phyloP scores from a whole-genome alignment of 2,113 vertebrate genomes.

The Actenoides hombroni region DNA sequence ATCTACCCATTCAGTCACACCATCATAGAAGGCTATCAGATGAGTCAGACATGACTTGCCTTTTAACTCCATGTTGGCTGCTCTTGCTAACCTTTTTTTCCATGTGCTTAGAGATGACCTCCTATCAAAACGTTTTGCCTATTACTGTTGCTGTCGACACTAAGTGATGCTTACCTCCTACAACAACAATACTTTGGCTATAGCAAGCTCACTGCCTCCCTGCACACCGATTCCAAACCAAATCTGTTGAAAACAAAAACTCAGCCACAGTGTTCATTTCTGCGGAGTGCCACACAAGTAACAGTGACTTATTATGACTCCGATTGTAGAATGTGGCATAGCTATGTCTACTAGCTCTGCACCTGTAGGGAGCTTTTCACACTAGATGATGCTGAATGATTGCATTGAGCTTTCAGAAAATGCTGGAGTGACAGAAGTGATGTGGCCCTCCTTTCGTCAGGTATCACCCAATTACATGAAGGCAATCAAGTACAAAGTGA shows the following conservation, averaged over 20 bases:
- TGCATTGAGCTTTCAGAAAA: neutral
- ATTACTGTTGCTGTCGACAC: neutral
- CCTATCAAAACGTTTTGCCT: neutral
- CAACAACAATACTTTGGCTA: neutral
- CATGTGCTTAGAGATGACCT: no score
- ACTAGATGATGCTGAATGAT: neutral
- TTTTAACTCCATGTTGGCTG: no score
- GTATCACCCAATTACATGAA: neutral
- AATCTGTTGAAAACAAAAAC: fast-evolving
- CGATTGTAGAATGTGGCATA: neutral
- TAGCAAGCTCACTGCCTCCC: neutral
- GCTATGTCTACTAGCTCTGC: neutral
- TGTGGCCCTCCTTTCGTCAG: neutral
- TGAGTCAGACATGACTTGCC: no score
- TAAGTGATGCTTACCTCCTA: neutral
- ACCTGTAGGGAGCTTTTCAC: neutral
- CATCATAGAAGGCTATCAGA: no score
- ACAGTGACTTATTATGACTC: neutral
- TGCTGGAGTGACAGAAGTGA: neutral
- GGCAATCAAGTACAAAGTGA: neutral
- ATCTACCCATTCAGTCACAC: no score
- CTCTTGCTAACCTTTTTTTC: no score
- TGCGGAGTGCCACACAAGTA: neutral
- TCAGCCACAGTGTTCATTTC: neutral
- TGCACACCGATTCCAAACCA: fast-evolving